Conservation (phyloP, 2,888 invertebrate genomes). For the Coenonympha glycerion region DNA sequence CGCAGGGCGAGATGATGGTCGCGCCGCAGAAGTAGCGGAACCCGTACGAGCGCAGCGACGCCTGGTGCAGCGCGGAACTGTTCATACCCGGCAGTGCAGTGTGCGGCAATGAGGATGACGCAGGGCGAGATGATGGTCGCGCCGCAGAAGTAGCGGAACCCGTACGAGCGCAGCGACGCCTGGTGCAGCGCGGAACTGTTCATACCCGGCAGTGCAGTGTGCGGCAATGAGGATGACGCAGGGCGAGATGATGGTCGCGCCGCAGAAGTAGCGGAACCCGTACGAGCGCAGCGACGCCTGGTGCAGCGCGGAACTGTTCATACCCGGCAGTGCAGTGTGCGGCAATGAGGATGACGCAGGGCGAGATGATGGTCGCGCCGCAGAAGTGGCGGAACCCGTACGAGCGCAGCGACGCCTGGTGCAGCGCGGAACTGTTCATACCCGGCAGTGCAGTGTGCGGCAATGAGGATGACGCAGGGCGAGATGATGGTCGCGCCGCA, state of each 20-base stretch:
- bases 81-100: conserved; percentile 70
- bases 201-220: conserved; percentile 73
- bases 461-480: conserved; percentile 70
- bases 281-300: conserved; percentile 68
- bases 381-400: conserved; percentile 74
- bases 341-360: conserved; percentile 71
- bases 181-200: conserved; percentile 59
- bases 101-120: conserved; percentile 74
- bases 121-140: conserved; percentile 74
- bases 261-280: conserved; percentile 75
- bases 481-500: conserved; percentile 77
- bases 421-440: conserved; percentile 52
- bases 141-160: conserved; percentile 76
- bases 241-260: conserved; percentile 74
- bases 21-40: conserved; percentile 78
- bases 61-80: conserved; percentile 63
- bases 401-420: conserved; percentile 70
- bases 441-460: conserved; percentile 76
- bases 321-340: conserved; percentile 76
- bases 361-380: conserved; percentile 75
- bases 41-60: conserved; percentile 65
- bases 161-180: conserved; percentile 66
- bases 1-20: conserved; percentile 70
- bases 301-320: conserved; percentile 52
- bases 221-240: conserved; percentile 74